Conservation (phyloP, 1,140 invertebrate genomes). For the Lutraria rhynchaena region DNA sequence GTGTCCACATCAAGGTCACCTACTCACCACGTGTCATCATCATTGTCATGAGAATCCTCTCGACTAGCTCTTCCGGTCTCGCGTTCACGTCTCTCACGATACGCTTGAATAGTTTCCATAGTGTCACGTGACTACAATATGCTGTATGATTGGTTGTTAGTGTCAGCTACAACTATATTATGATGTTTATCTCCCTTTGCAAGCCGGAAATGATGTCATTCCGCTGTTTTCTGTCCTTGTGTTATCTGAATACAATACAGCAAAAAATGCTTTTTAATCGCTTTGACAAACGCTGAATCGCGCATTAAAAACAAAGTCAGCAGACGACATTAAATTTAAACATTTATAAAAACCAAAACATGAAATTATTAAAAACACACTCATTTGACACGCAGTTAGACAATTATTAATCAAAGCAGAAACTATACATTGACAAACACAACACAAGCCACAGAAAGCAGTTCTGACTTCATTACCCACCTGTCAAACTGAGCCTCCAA, state of each 20-base stretch:
- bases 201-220: slow-evolving; percentile 53
- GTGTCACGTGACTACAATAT: slow-evolving; percentile 35
- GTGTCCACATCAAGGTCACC: slow-evolving; percentile 1
- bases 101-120: slow-evolving; percentile 33
- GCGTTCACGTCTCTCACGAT: slow-evolving; percentile 28
- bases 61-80: slow-evolving; percentile 16
- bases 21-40: slow-evolving; percentile 53
- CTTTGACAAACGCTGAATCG: background rate
- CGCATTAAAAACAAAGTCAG: background rate
- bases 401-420: background rate
- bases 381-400: background rate
- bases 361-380: background rate
- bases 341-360: background rate
- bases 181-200: slow-evolving; percentile 43
- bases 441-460: no score
- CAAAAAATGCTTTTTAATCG: slow-evolving; percentile 16
- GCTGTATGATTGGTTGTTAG: slow-evolving; percentile 51
- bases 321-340: background rate
- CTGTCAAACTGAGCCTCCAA: no score
- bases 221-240: slow-evolving; percentile 29
- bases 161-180: slow-evolving; percentile 36
- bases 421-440: no score
- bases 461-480: no score
- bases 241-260: slow-evolving; percentile 48
- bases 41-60: slow-evolving; percentile 27